phyloP scores from a whole-genome alignment of 2,797 vertebrate species.

The Mallotus villosus region DNA sequence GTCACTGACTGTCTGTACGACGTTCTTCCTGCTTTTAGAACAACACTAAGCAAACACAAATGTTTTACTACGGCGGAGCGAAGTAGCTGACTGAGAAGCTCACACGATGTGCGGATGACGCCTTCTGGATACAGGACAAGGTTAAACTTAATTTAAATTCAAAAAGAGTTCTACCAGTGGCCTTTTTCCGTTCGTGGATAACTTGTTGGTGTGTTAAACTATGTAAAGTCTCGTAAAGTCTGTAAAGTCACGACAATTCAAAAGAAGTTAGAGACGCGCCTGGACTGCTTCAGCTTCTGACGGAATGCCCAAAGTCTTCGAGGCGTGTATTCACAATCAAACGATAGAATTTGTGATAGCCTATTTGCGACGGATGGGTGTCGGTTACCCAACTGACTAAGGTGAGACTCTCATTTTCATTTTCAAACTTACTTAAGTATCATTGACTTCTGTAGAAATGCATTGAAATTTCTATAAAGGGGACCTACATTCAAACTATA shows the following conservation, averaged over 20 bases:
- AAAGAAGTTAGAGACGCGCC: conserved; percentile 4
- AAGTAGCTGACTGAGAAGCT: conserved; percentile 36
- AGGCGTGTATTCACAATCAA: background rate
- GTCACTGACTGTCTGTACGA: conserved; percentile 76
- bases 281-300: background rate
- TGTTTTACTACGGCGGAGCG: conserved; percentile 32
- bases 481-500: too few relatives aligned
- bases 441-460: background rate
- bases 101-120: conserved; percentile 26
- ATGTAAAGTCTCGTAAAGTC: background rate
- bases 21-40: conserved; percentile 86
- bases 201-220: background rate
- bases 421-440: background rate
- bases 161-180: background rate
- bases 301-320: background rate
- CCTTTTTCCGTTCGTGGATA: background rate
- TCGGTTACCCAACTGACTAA: background rate
- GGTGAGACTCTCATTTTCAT: background rate
- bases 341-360: background rate
- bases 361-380: background rate
- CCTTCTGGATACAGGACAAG: background rate
- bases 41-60: conserved; percentile 65
- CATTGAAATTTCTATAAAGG: too few relatives aligned
- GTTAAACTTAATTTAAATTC: background rate
- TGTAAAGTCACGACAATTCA: background rate